phyloP scores from a whole-genome alignment of 2,113 vertebrate genomes.

The Zosterops lateralis region DNA sequence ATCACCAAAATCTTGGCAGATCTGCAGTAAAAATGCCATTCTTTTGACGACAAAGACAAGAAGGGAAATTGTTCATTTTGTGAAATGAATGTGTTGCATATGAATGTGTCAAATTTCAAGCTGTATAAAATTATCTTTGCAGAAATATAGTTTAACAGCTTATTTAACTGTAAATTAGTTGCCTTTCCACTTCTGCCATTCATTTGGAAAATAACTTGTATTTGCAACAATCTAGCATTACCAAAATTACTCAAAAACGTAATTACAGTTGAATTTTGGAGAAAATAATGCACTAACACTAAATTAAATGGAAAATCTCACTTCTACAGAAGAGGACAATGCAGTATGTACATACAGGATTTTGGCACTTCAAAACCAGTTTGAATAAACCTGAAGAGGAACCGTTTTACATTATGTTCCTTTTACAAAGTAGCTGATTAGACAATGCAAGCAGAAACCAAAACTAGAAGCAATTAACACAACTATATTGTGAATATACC shows the following conservation, averaged over 20 bases:
- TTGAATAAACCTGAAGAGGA: not conserved
- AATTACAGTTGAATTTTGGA: not conserved
- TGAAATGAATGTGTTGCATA: not conserved
- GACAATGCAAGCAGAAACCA: not conserved
- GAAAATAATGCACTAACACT: not conserved
- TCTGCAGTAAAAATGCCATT: not conserved
- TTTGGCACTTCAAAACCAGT: not conserved
- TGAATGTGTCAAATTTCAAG: not conserved
- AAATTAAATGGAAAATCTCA: not conserved
- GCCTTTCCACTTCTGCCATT: not conserved
- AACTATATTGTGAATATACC: not conserved
- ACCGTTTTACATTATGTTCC: not conserved
- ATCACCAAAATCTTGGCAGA: not conserved
- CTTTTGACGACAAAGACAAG: not conserved
- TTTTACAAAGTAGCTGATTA: not conserved
- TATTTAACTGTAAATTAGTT: conserved; percentile 1
- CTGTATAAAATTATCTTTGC: not conserved
- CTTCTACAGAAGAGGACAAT: not conserved
- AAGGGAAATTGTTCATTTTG: not conserved
- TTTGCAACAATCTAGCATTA: not conserved
- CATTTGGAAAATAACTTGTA: not conserved
- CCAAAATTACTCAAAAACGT: not conserved
- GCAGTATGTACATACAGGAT: not conserved
- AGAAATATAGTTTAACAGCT: not conserved
- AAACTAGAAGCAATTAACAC: not conserved